phyloP scores from a whole-genome alignment of 2,113 vertebrate genomes.

The Cynocephalus volans region DNA sequence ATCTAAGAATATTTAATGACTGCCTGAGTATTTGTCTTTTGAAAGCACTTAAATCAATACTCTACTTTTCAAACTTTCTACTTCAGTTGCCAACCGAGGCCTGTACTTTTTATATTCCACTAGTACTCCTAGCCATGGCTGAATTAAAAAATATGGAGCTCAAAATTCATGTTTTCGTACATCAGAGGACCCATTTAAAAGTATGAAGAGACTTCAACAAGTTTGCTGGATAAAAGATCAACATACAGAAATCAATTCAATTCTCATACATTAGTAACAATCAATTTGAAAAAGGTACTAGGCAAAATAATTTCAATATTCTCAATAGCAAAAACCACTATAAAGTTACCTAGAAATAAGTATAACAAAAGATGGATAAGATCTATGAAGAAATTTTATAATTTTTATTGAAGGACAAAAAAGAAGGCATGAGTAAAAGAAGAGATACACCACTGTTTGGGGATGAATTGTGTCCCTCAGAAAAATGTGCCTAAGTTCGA shows the following conservation, averaged over 20 bases:
- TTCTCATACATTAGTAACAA: not conserved
- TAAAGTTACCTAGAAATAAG: not conserved
- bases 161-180: constrained; percentile 1
- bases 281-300: not conserved
- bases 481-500: not conserved
- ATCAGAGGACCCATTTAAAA: constrained; percentile 37
- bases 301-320: not conserved
- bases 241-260: not conserved
- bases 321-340: not conserved
- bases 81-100: not conserved
- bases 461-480: not conserved
- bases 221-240: constrained; percentile 7
- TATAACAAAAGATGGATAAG: not conserved
- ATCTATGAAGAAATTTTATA: not conserved
- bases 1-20: constrained; percentile 2
- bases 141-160: not conserved
- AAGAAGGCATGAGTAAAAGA: not conserved
- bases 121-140: not conserved
- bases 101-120: not conserved
- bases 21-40: constrained; percentile 31
- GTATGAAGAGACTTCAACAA: not conserved
- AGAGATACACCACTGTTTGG: not conserved
- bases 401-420: not conserved
- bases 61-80: constrained; percentile 43
- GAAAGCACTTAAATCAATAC: constrained; percentile 16